A percentile compares a stretch with the other conserved stretches of the same genome.
phyloP scores from a whole-genome alignment of 2,113 vertebrate genomes.

The Nycticryphes semicollaris region DNA sequence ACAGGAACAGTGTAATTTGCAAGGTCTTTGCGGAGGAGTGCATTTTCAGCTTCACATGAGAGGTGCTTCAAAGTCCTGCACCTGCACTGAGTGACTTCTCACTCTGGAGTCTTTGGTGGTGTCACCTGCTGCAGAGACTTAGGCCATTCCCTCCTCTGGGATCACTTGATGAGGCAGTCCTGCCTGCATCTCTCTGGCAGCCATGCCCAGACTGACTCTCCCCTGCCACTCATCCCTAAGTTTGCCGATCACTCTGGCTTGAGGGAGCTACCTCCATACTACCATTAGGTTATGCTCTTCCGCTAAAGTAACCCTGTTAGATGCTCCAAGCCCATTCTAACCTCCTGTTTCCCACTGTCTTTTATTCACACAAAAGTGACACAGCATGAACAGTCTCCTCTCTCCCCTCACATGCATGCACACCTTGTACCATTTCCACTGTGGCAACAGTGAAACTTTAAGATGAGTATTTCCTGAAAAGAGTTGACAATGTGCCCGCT shows the following conservation, averaged over 20 bases:
- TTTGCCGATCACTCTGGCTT: neutral
- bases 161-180: neutral
- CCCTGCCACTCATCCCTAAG: neutral
- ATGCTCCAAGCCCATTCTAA: neutral
- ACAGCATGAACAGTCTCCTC: neutral
- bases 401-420: no score
- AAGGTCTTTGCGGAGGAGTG: neutral
- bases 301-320: neutral
- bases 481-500: neutral
- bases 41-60: neutral
- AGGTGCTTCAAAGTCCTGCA: neutral
- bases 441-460: neutral
- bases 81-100: neutral
- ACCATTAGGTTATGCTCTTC: neutral
- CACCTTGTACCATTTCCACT: neutral
- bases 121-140: neutral
- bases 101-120: neutral
- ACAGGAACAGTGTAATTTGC: neutral
- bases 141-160: neutral
- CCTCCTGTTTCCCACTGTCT: neutral
- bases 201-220: neutral
- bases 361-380: neutral
- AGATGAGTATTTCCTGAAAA: neutral
- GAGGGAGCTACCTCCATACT: neutral
- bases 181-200: neutral